Percentiles rank a stretch among this genome's conserved stretches.
These are phyloP conservation scores for Lepus europaeus DNA, from an alignment of 2,113 vertebrate genomes.

Conservation along the genomic window DNA sequence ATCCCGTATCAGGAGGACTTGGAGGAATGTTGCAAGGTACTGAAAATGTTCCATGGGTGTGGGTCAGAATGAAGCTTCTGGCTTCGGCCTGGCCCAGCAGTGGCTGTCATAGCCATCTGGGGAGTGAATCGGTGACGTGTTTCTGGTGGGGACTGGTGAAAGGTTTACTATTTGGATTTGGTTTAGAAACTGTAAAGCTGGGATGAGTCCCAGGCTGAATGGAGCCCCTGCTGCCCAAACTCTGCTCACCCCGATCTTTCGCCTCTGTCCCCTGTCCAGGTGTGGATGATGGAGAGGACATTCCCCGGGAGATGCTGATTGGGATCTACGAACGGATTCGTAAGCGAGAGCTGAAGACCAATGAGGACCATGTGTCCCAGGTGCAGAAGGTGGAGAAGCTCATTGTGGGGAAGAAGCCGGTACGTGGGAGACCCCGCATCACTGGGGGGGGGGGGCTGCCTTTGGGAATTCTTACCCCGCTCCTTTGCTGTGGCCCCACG, in stretches of 20 bases:
- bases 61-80: too few species aligned
- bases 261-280: constrained; percentile 86
- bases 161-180: too few species aligned
- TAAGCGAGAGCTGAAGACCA: constrained; percentile 97
- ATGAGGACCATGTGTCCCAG: constrained; percentile 98
- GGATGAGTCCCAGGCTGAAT: neutral
- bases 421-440: constrained; percentile 83
- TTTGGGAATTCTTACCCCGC: neutral
- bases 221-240: neutral
- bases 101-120: too few species aligned
- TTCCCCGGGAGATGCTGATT: constrained; percentile 95
- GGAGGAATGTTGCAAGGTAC: accelerated
- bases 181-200: neutral
- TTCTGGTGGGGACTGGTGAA: neutral
- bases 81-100: too few species aligned
- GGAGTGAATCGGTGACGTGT: neutral
- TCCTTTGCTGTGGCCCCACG: accelerated
- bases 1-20: too few species aligned
- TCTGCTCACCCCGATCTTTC: accelerated
- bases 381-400: constrained; percentile 99
- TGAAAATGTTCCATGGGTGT: accelerated
- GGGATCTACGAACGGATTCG: constrained; percentile 98
- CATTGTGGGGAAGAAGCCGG: constrained; percentile 98
- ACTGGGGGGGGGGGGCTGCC: neutral
- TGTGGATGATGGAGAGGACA: constrained; percentile 98